A percentile compares a stretch with the other conserved stretches of the same genome.
Evolutionary conservation across 2,797 vertebrate species (phyloP).

Genomic region (Sardinella longiceps): DNA sequence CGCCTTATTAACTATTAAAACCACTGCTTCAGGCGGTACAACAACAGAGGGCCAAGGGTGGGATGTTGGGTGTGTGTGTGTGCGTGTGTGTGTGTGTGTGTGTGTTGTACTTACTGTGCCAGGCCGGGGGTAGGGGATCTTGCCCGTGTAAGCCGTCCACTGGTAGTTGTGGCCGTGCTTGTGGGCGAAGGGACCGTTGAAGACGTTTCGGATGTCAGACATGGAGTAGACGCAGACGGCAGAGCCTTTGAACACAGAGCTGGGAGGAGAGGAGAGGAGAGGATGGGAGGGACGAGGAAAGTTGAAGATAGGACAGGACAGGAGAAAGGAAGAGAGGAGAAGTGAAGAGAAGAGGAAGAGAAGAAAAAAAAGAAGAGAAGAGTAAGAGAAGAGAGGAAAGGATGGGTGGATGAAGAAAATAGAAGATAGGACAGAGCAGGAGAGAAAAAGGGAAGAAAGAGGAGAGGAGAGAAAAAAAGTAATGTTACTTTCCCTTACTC

Average conservation of each 20-base stretch:
- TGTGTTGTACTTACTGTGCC: slow-evolving; percentile 77
- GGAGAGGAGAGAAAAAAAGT: background rate
- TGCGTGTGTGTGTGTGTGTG: background rate
- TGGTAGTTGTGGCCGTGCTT: slow-evolving; percentile 87
- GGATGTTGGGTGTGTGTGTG: background rate
- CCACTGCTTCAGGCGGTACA: background rate
- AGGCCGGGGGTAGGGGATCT: slow-evolving; percentile 85
- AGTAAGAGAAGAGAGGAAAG: too few species aligned
- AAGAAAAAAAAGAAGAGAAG: background rate
- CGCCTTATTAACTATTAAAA: slow-evolving; percentile 3
- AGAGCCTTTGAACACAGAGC: slow-evolving; percentile 87
- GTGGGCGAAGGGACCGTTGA: slow-evolving; percentile 87
- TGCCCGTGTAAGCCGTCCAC: slow-evolving; percentile 84
- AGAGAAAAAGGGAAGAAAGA: background rate
- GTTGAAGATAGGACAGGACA: background rate
- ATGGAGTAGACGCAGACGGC: slow-evolving; percentile 86
- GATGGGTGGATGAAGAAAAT: too few species aligned
- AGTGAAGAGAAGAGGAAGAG: too few species aligned
- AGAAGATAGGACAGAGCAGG: too few species aligned
- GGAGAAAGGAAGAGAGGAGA: background rate
- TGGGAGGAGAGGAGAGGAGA: slow-evolving; percentile 40
- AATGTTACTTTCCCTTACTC: background rate
- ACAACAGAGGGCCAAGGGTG: background rate
- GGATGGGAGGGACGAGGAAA: background rate
- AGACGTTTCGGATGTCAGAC: slow-evolving; percentile 85